phyloP scores from a whole-genome alignment of 1,140 invertebrate genomes.

The Macrostomum lignano region DNA sequence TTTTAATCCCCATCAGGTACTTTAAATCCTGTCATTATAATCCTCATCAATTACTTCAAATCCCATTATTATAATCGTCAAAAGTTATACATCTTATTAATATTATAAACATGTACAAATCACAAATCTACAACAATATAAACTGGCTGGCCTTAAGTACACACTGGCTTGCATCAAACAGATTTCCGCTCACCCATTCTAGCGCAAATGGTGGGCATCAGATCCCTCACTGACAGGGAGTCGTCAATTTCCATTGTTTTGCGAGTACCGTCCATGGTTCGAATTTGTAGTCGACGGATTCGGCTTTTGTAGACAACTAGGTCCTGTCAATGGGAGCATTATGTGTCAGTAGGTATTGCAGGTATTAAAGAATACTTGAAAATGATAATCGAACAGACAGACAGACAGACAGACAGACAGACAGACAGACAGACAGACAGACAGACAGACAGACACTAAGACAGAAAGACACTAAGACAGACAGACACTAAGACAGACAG shows the following conservation, averaged over 20 bases:
- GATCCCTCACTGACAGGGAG: slow-evolving; percentile 72
- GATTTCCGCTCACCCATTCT: slow-evolving; percentile 45
- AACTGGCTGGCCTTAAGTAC: not conserved
- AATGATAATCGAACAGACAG: too few relatives aligned
- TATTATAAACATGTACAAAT: not conserved
- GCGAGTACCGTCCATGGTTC: slow-evolving; percentile 67
- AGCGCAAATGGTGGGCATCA: slow-evolving; percentile 94
- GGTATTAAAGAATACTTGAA: too few relatives aligned
- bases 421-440: too few relatives aligned
- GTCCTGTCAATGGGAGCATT: slow-evolving; percentile 34
- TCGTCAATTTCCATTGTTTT: slow-evolving; percentile 91
- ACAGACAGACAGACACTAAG: too few relatives aligned
- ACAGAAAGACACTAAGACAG: too few relatives aligned
- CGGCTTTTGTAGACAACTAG: slow-evolving; percentile 60
- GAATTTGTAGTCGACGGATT: slow-evolving; percentile 66
- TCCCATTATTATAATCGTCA: not conserved
- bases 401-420: too few relatives aligned
- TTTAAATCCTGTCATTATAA: too few relatives aligned
- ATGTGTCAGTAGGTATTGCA: too few relatives aligned
- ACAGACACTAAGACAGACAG: too few relatives aligned
- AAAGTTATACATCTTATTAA: not conserved
- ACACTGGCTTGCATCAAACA: not conserved
- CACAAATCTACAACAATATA: not conserved
- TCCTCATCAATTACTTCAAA: too few relatives aligned
- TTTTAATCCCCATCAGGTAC: too few relatives aligned